These are phyloP conservation scores for Mesoclemmys tuberculata DNA, from an alignment of 2,113 vertebrate species.

Conservation along the genomic window DNA sequence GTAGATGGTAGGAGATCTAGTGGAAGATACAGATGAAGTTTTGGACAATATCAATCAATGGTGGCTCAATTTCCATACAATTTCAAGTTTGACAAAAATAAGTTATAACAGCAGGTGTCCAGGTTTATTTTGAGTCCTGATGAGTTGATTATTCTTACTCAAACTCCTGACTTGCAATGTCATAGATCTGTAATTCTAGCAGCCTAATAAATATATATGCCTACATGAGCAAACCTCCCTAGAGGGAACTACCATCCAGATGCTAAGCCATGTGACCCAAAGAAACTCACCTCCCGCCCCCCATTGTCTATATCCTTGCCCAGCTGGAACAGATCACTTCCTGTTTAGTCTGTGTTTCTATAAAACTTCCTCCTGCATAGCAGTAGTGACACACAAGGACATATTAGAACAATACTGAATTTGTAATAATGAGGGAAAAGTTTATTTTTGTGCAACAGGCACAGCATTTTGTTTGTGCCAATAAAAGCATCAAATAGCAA, in stretches of 20 bases:
- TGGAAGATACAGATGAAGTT: not conserved
- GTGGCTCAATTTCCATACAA: not conserved
- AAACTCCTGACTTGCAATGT: not conserved
- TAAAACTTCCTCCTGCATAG: constrained; percentile 50
- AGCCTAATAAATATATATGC: not conserved
- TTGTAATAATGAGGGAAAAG: not conserved
- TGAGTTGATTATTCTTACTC: not conserved
- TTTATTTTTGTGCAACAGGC: not conserved
- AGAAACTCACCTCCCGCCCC: not conserved
- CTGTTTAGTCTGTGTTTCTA: constrained; percentile 64
- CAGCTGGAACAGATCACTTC: constrained; percentile 41
- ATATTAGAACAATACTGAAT: not conserved
- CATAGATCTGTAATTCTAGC: not conserved
- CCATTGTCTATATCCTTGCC: not conserved
- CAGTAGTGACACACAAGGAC: not conserved
- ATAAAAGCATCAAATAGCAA: not conserved
- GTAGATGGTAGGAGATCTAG: not conserved
- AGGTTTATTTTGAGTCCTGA: not conserved
- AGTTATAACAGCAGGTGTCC: not conserved
- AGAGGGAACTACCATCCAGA: not conserved
- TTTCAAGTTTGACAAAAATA: not conserved
- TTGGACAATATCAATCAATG: not conserved
- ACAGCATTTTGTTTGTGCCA: not conserved
- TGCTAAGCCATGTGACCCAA: not conserved
- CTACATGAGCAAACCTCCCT: not conserved